These are phyloP conservation scores for Microtus montanus DNA, from an alignment of 2,113 vertebrate genomes.

Conservation along the genomic window DNA sequence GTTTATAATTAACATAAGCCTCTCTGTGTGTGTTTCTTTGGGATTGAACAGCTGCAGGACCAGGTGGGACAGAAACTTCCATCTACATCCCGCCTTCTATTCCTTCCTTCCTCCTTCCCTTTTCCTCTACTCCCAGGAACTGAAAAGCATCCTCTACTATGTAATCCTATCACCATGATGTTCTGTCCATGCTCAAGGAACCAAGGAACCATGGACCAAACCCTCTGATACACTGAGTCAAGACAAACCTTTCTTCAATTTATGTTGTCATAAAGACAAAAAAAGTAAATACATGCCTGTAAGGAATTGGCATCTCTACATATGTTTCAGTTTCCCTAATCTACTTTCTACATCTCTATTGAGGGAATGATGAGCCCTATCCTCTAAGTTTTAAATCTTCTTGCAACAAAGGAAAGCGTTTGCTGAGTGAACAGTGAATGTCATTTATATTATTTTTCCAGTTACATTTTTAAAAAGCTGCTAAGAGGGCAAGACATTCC, in stretches of 20 bases:
- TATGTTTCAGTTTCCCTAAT: background rate
- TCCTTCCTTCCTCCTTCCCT: background rate
- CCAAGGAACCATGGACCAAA: background rate
- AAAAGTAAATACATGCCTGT: background rate
- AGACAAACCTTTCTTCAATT: background rate
- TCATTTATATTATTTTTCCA: background rate
- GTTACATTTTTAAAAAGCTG: background rate
- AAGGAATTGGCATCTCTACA: background rate
- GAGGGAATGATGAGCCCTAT: background rate
- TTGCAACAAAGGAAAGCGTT: background rate
- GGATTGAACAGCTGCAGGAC: no score
- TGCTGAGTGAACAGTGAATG: background rate
- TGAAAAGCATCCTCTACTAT: background rate
- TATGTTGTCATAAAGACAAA: background rate
- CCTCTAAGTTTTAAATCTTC: background rate
- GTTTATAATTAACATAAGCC: no score
- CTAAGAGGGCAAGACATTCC: background rate
- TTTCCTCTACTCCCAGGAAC: background rate
- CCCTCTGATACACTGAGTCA: background rate
- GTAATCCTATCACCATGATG: background rate
- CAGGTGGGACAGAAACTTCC: no score
- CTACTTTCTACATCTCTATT: background rate
- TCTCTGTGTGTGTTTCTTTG: no score
- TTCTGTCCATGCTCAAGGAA: no score
- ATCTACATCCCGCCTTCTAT: background rate